phyloP scores from a whole-genome alignment of 2,888 invertebrate species.

The Apamea epomidion region DNA sequence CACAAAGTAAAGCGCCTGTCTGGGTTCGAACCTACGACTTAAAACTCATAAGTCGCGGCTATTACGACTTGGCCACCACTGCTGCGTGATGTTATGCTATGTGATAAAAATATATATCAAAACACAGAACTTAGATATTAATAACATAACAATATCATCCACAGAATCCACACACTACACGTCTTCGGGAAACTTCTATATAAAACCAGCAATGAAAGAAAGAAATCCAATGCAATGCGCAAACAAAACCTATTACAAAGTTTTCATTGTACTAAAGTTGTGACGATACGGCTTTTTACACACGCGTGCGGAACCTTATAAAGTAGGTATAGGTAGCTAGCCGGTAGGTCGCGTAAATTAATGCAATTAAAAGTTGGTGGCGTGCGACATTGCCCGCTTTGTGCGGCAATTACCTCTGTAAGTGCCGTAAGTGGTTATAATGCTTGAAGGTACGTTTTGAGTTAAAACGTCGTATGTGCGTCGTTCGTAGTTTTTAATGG shows the following conservation, averaged over 20 bases:
- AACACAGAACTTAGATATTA: not conserved
- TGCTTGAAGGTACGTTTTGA: slow-evolving; percentile 47
- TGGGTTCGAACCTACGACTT: no score
- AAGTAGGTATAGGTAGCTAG: slow-evolving; percentile 35
- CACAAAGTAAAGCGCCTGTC: no score
- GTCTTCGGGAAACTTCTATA: slow-evolving; percentile 34
- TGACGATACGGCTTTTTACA: slow-evolving; percentile 46
- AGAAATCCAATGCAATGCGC: not conserved
- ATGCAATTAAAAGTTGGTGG: slow-evolving; percentile 70
- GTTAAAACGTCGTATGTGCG: slow-evolving; percentile 37
- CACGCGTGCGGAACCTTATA: slow-evolving; percentile 44
- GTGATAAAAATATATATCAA: not conserved
- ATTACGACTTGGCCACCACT: no score
- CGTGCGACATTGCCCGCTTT: slow-evolving; percentile 64
- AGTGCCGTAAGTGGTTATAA: slow-evolving; percentile 60
- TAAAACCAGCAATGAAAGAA: slow-evolving; percentile 2
- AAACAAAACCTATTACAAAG: slow-evolving; percentile 62
- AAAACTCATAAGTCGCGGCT: no score
- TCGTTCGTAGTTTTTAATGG: slow-evolving; percentile 46
- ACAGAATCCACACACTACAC: not conserved
- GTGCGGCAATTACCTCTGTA: slow-evolving; percentile 59
- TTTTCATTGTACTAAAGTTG: slow-evolving; percentile 47
- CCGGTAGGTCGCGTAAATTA: slow-evolving; percentile 57
- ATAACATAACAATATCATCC: not conserved
- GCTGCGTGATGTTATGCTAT: no score